A percentile compares a stretch with the other conserved stretches of the same genome.
These are phyloP conservation scores for Paratrypauchen microcephalus DNA, from an alignment of 2,797 vertebrate species.

Conservation along the genomic window DNA sequence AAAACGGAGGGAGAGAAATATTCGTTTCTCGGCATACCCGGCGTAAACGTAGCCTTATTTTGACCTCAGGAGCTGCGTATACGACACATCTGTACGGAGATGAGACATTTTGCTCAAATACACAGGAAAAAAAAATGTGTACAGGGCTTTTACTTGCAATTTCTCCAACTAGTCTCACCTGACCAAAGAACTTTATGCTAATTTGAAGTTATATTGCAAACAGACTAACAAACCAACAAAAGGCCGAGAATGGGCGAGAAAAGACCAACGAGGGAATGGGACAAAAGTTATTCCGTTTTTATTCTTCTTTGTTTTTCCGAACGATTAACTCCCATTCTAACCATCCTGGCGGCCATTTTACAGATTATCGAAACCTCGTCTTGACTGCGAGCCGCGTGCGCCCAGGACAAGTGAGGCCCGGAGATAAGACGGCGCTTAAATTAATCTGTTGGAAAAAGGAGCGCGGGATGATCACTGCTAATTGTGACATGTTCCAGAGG, in stretches of 20 bases:
- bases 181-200: too few relatives aligned
- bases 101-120: too few relatives aligned
- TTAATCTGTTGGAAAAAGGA: constrained; percentile 64
- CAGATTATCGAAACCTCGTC: constrained; percentile 14
- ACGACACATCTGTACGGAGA: too few relatives aligned
- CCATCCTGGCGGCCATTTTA: constrained; percentile 10
- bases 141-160: too few relatives aligned
- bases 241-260: too few relatives aligned
- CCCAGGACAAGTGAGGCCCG: constrained; percentile 21
- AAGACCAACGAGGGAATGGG: background rate
- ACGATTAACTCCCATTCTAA: constrained; percentile 30
- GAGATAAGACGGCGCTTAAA: constrained; percentile 48
- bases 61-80: too few relatives aligned
- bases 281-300: constrained; percentile 34
- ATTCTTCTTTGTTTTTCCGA: constrained; percentile 20
- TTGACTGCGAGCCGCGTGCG: constrained; percentile 21
- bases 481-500: constrained; percentile 69
- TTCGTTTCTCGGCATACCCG: too few relatives aligned
- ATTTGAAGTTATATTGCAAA: background rate
- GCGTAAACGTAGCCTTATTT: too few relatives aligned
- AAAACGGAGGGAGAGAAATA: too few relatives aligned
- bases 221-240: background rate
- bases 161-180: too few relatives aligned
- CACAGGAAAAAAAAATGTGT: too few relatives aligned
- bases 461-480: constrained; percentile 62